These are phyloP conservation scores for Drosophila punjabiensis DNA, from an alignment of 1,140 invertebrate species.

Conservation along the genomic window DNA sequence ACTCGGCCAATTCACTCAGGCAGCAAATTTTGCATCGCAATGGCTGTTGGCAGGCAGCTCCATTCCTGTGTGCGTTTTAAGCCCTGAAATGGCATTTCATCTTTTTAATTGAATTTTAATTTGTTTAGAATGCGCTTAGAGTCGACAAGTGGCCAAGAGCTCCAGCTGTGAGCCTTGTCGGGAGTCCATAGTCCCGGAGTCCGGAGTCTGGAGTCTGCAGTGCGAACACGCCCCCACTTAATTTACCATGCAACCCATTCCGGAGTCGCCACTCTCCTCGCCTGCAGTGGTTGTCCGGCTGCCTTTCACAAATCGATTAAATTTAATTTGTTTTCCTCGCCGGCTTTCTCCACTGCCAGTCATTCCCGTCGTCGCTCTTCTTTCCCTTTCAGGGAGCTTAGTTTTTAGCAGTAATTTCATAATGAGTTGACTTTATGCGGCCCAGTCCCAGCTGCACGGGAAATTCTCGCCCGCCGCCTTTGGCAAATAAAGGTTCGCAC, in stretches of 20 bases:
- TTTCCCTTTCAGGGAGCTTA: constrained; percentile 22
- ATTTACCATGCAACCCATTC: constrained; percentile 53
- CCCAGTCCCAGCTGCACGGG: constrained; percentile 45
- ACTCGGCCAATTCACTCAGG: constrained; percentile 26
- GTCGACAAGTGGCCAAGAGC: constrained; percentile 59
- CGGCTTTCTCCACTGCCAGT: constrained; percentile 58
- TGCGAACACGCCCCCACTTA: constrained; percentile 45
- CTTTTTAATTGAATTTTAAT: constrained; percentile 85
- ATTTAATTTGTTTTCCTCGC: constrained; percentile 83
- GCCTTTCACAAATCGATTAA: constrained; percentile 82
- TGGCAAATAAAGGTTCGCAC: constrained; percentile 56
- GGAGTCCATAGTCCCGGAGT: constrained; percentile 14
- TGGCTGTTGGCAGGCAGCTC: constrained; percentile 21
- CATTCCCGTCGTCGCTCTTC: constrained; percentile 43
- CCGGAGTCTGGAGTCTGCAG: constrained; percentile 12
- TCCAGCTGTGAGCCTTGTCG: constrained; percentile 14
- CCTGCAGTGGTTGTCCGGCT: constrained; percentile 61
- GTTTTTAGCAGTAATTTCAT: constrained; percentile 72
- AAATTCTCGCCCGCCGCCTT: constrained; percentile 33
- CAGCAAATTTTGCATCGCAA: constrained; percentile 39
- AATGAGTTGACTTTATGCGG: constrained; percentile 82
- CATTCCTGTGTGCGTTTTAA: constrained; percentile 46
- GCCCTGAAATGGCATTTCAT: constrained; percentile 80
- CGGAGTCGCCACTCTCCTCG: constrained; percentile 25
- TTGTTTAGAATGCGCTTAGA: constrained; percentile 84